Base-by-base conservation (phyloP, 2,113 vertebrate species). In the Sula dactylatra region DNA sequence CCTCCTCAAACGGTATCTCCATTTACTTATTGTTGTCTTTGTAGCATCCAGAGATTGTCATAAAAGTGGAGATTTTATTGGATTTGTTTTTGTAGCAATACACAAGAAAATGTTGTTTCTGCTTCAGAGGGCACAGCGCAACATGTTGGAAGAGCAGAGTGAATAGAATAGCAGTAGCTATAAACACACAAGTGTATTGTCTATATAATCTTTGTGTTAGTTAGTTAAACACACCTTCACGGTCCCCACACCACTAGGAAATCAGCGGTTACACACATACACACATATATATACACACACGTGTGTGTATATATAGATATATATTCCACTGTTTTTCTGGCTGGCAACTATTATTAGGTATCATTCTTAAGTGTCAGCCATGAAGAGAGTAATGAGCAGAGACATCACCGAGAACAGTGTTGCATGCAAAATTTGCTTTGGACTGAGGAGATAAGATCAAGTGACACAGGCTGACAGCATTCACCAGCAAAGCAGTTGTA, bases 261-360 rank as follows among this genome's bases (percentile, higher is more conserved):
- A 67, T 27, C 32, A 38, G 22, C 9, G 38, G 32, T n/a, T 31
- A n/a, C 5, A 21, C 2, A 50, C 6, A 31, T 4, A 26, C 2
- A 25, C 4, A 11, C 2, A 12, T 3, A 10, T 3, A 11, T n/a
- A 82, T 7, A n/a, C 21, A 38, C 12, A 20, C 2, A 62, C 12
- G 44, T 13, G 3, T 24, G n/a, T 44, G 44, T 16, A 44, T 44
- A 44, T 44, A 7, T 16, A 36, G 24, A 10, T 32, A 47, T 3
- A 34, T 59, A 61, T 62, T 69, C 54, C 31, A 77, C 10, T 71
- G 7, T 1, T 55, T 55, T 83, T 77, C 6, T 10, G 29, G 7
- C 16, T 65, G 27, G 10, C 13, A 59, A 29, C 15, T 81, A 14
- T 36, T 44, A 40, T 21, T 34, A 31, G 2, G 8, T 76, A 25